Evolutionary conservation across 2,113 vertebrate species (phyloP).

Genomic region (Melanerpes formicivorus): DNA sequence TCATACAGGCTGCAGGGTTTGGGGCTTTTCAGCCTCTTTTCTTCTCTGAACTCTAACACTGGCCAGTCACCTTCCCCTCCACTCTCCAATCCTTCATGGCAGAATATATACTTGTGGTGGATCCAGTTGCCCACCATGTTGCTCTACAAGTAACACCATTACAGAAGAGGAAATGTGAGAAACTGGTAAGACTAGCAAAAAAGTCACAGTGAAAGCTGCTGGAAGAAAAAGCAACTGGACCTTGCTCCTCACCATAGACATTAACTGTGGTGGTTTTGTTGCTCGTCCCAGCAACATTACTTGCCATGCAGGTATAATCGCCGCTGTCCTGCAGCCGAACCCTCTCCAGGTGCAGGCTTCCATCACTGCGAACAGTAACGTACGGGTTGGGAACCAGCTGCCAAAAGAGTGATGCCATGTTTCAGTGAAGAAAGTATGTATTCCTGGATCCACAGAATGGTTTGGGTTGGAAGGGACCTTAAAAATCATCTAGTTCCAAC

Average conservation of each 20-base stretch:
- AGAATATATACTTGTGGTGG: not conserved
- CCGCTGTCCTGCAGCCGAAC: slow-evolving; percentile 86
- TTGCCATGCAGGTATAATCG: slow-evolving; percentile 90
- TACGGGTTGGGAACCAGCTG: slow-evolving; percentile 90
- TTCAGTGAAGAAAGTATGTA: not conserved
- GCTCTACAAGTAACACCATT: rapidly evolving
- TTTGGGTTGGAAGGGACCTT: too few species aligned
- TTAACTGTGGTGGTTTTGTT: slow-evolving; percentile 86
- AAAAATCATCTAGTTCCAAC: too few species aligned
- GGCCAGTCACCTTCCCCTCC: not conserved
- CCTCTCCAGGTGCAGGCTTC: slow-evolving; percentile 93
- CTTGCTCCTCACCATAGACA: slow-evolving; percentile 81
- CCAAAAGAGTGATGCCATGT: not conserved
- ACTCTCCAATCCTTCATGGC: not conserved
- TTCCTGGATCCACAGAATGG: not conserved
- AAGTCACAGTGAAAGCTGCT: not conserved
- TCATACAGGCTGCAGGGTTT: not conserved
- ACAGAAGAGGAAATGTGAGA: not conserved
- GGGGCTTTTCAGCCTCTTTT: not conserved
- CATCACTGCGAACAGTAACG: slow-evolving; percentile 85
- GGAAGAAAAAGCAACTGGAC: not conserved
- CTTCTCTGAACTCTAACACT: not conserved
- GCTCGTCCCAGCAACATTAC: slow-evolving; percentile 84
- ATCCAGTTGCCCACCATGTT: rapidly evolving
- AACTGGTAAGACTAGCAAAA: rapidly evolving